phyloP scores from a whole-genome alignment of 1,140 invertebrate species.

The Teleogryllus occipitalis region DNA sequence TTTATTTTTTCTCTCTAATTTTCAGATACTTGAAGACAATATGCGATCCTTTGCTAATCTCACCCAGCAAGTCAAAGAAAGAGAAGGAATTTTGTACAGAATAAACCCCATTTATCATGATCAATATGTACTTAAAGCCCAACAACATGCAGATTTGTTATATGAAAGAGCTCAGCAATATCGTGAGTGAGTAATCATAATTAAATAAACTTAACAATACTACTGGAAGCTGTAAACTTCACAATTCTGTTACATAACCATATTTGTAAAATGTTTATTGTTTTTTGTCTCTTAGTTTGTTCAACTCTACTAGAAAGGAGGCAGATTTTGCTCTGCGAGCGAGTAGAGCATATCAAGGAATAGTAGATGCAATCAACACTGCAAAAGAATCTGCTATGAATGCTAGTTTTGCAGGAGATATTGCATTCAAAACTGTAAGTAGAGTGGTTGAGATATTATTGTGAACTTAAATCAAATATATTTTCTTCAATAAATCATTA shows the following conservation, averaged over 20 bases:
- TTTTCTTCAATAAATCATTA: background rate
- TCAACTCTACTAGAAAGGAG: slow-evolving; percentile 55
- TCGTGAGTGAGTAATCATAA: slow-evolving; percentile 36
- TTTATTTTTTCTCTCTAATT: no score
- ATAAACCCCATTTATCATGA: slow-evolving; percentile 57
- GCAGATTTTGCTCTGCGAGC: slow-evolving; percentile 63
- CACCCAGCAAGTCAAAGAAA: slow-evolving; percentile 42
- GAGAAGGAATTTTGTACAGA: slow-evolving; percentile 50
- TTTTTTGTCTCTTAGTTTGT: slow-evolving; percentile 43
- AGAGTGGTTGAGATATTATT: background rate
- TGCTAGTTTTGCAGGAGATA: slow-evolving; percentile 51
- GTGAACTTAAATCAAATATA: no score
- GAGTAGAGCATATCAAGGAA: slow-evolving; percentile 73
- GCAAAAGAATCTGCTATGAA: slow-evolving; percentile 55
- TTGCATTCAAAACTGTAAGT: slow-evolving; percentile 43
- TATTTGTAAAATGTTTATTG: background rate
- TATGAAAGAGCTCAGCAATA: slow-evolving; percentile 53
- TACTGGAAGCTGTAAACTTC: no score
- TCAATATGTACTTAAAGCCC: slow-evolving; percentile 54
- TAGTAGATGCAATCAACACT: slow-evolving; percentile 54
- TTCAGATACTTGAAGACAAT: slow-evolving; percentile 25
- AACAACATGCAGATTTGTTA: slow-evolving; percentile 57
- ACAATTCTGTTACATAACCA: no score
- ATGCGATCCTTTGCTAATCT: slow-evolving; percentile 32
- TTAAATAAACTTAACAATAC: no score